A percentile compares a stretch with the other conserved stretches of the same genome.
Evolutionary conservation across 1,140 invertebrate genomes (phyloP).

Genomic region (Drosophila pectinifera): DNA sequence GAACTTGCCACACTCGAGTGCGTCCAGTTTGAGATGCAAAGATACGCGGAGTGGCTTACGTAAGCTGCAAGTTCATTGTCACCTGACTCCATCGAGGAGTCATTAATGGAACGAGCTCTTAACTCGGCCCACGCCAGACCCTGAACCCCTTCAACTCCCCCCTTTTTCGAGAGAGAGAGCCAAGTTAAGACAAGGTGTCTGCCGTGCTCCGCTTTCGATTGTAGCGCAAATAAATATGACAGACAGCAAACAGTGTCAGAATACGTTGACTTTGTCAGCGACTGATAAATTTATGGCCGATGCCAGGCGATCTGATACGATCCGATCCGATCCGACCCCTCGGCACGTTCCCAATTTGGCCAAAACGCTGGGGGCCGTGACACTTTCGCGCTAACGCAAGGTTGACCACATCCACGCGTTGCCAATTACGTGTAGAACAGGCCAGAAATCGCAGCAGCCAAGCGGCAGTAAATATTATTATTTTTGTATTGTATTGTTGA

Average conservation of each 20-base stretch:
- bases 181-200: slow-evolving; percentile 31
- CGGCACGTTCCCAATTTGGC: slow-evolving; percentile 65
- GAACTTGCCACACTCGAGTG: slow-evolving; percentile 68
- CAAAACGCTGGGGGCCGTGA: slow-evolving; percentile 56
- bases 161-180: background rate
- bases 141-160: slow-evolving; percentile 24
- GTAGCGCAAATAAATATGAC: slow-evolving; percentile 69
- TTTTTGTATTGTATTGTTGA: slow-evolving; percentile 35
- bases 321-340: slow-evolving; percentile 29
- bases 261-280: slow-evolving; percentile 44
- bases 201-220: slow-evolving; percentile 57
- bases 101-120: slow-evolving; percentile 21
- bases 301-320: slow-evolving; percentile 17
- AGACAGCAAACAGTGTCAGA: slow-evolving; percentile 55
- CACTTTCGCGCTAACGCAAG: slow-evolving; percentile 56
- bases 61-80: slow-evolving; percentile 75
- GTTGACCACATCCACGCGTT: slow-evolving; percentile 47
- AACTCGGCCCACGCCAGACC: slow-evolving; percentile 40
- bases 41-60: slow-evolving; percentile 42
- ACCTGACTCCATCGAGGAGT: slow-evolving; percentile 14
- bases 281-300: slow-evolving; percentile 57
- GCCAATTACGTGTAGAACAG: slow-evolving; percentile 59
- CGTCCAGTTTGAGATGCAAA: slow-evolving; percentile 47
- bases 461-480: slow-evolving; percentile 27
- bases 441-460: slow-evolving; percentile 17